These are phyloP conservation scores for Tortrix viridana DNA, from an alignment of 2,888 invertebrate genomes.

Conservation along the genomic window DNA sequence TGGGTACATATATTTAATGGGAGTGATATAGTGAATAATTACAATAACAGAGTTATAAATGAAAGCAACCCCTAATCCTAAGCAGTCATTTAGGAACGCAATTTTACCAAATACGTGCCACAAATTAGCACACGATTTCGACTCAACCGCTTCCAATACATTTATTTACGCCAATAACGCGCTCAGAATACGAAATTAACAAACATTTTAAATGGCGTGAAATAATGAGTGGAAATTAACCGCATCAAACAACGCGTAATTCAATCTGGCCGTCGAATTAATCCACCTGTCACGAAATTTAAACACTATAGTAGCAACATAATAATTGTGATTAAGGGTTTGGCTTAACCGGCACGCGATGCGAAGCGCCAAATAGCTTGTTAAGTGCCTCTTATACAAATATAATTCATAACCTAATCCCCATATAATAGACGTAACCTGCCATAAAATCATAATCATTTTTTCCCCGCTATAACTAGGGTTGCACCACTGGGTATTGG, in stretches of 20 bases:
- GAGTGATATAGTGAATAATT: too few species aligned
- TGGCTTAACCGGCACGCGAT: constrained; percentile 44
- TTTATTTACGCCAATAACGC: constrained; percentile 22
- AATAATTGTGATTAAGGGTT: constrained; percentile 60
- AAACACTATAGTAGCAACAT: constrained; percentile 51
- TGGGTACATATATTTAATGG: constrained; percentile 68
- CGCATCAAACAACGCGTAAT: constrained; percentile 53
- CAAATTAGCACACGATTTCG: neutral
- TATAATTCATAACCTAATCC: constrained; percentile 83
- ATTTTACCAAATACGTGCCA: too few species aligned
- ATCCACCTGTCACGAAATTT: constrained; percentile 70
- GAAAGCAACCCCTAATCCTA: neutral
- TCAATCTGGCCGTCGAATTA: constrained; percentile 57
- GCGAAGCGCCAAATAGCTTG: constrained; percentile 67
- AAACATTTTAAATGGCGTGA: constrained; percentile 46
- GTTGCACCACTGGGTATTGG: constrained; percentile 65
- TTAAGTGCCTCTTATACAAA: constrained; percentile 79
- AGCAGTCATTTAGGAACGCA: too few species aligned
- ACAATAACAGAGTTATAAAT: neutral
- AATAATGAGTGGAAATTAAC: constrained; percentile 49
- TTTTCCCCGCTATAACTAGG: constrained; percentile 74
- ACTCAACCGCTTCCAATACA: neutral
- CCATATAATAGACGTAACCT: constrained; percentile 82
- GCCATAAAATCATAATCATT: constrained; percentile 81
- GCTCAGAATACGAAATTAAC: constrained; percentile 22